These are phyloP conservation scores for Gymnodraco acuticeps DNA, from an alignment of 2,797 vertebrate genomes.

Conservation along the genomic window DNA sequence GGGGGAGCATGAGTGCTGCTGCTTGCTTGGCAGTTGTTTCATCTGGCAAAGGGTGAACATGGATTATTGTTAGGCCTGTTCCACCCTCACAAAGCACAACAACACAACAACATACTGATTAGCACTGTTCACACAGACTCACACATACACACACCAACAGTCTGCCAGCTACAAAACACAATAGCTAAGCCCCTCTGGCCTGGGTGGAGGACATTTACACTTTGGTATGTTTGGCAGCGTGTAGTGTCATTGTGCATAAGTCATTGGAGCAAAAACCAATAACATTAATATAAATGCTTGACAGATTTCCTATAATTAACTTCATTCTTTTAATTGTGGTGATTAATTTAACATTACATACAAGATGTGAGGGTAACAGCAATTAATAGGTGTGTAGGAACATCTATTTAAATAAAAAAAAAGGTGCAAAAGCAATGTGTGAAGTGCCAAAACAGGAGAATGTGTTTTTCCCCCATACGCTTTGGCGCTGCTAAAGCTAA, in stretches of 20 bases:
- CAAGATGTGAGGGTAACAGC: slow-evolving; percentile 19
- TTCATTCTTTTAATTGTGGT: slow-evolving; percentile 8
- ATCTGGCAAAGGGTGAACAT: slow-evolving; percentile 58
- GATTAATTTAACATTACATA: slow-evolving; percentile 12
- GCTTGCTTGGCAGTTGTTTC: slow-evolving; percentile 58
- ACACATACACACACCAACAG: slow-evolving; percentile 28
- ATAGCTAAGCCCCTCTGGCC: slow-evolving; percentile 17
- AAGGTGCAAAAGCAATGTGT: slow-evolving; percentile 7
- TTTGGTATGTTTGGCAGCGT: slow-evolving; percentile 6
- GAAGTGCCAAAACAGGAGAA: slow-evolving; percentile 1
- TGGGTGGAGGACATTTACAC: slow-evolving; percentile 28
- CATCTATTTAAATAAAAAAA: slow-evolving; percentile 11
- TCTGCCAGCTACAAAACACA: slow-evolving; percentile 47
- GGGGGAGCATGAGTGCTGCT: slow-evolving; percentile 8
- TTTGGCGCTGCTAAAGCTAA: slow-evolving; percentile 47
- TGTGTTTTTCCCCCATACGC: slow-evolving; percentile 10
- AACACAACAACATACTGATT: slow-evolving; percentile 52
- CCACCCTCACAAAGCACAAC: slow-evolving; percentile 44
- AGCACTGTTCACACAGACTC: slow-evolving; percentile 24
- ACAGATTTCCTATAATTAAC: slow-evolving; percentile 21
- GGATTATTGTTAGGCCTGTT: slow-evolving; percentile 55
- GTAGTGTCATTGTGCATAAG: slow-evolving; percentile 20
- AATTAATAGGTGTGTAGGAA: slow-evolving; percentile 1
- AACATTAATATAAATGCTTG: not conserved
- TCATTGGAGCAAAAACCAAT: slow-evolving; percentile 8